A percentile compares a stretch with the other conserved stretches of the same genome.
These are phyloP conservation scores for Samia ricini DNA, from an alignment of 1,140 invertebrate species.

Conservation along the genomic window DNA sequence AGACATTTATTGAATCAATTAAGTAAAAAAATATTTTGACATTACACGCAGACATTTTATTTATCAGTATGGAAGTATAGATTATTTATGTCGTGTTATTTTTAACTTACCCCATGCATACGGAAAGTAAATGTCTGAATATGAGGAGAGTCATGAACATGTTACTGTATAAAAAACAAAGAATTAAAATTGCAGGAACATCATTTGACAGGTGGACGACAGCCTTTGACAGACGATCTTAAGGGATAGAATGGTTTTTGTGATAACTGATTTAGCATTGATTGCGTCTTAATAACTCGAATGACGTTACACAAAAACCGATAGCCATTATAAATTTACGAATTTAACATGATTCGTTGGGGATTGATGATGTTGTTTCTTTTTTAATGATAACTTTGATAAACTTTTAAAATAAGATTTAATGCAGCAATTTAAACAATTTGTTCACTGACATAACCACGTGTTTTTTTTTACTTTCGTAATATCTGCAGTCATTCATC, in stretches of 20 bases:
- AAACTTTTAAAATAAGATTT: no score
- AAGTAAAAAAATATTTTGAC: no score
- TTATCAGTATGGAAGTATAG: no score
- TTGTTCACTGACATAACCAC: no score
- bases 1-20: no score
- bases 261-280: slow-evolving; percentile 7
- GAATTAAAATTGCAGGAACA: slow-evolving; percentile 29
- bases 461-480: no score
- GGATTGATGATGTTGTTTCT: not conserved
- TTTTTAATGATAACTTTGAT: no score
- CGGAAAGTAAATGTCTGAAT: not conserved
- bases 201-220: slow-evolving; percentile 35
- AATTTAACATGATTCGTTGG: not conserved
- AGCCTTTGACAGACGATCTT: slow-evolving; percentile 28
- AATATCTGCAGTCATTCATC: no score
- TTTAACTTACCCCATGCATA: not conserved
- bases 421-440: no score
- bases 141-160: not conserved
- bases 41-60: no score
- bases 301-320: slow-evolving; percentile 3
- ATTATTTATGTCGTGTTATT: no score
- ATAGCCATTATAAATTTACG: not conserved
- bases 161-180: slow-evolving; percentile 17
- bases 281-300: slow-evolving; percentile 16
- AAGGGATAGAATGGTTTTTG: slow-evolving; percentile 14